phyloP scores from a whole-genome alignment of 2,888 invertebrate genomes.

The Dicycla oo region DNA sequence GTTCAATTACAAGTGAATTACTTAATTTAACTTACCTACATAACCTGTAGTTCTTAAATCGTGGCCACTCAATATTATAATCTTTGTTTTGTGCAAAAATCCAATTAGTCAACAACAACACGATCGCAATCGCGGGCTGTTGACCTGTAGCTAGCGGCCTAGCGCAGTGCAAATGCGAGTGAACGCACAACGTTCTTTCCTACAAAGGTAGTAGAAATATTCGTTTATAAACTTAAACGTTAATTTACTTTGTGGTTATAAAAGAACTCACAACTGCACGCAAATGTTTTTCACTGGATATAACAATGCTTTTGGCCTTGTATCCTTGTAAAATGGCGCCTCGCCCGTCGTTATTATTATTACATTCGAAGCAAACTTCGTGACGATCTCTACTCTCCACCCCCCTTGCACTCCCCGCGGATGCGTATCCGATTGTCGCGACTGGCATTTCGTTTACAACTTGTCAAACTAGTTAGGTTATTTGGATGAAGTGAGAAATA shows the following conservation, averaged over 20 bases:
- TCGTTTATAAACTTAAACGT: constrained; percentile 57
- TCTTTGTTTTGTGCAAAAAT: constrained; percentile 76
- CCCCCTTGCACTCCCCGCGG: constrained; percentile 83
- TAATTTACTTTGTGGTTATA: constrained; percentile 55
- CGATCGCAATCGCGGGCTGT: constrained; percentile 86
- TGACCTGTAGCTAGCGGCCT: constrained; percentile 84
- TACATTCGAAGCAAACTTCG: constrained; percentile 90
- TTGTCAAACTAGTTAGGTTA: constrained; percentile 90
- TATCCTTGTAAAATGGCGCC: constrained; percentile 90
- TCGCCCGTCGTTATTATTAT: constrained; percentile 88
- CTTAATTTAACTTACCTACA: constrained; percentile 25
- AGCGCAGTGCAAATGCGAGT: constrained; percentile 76
- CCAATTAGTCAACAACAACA: constrained; percentile 80
- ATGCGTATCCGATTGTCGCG: constrained; percentile 90
- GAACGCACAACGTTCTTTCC: constrained; percentile 73
- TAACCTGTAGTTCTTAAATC: constrained; percentile 28
- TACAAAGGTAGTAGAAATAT: constrained; percentile 72
- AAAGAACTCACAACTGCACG: constrained; percentile 59
- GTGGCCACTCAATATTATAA: constrained; percentile 22
- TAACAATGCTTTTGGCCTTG: constrained; percentile 87
- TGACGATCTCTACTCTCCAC: constrained; percentile 88
- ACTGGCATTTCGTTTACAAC: constrained; percentile 88
- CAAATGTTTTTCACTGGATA: constrained; percentile 76
- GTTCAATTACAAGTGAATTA: constrained; percentile 52
- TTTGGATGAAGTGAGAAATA: constrained; percentile 79